Percentiles rank a stretch among this genome's conserved stretches.
Conservation (phyloP, 1,140 invertebrate species). For the Charaxes varanes region DNA sequence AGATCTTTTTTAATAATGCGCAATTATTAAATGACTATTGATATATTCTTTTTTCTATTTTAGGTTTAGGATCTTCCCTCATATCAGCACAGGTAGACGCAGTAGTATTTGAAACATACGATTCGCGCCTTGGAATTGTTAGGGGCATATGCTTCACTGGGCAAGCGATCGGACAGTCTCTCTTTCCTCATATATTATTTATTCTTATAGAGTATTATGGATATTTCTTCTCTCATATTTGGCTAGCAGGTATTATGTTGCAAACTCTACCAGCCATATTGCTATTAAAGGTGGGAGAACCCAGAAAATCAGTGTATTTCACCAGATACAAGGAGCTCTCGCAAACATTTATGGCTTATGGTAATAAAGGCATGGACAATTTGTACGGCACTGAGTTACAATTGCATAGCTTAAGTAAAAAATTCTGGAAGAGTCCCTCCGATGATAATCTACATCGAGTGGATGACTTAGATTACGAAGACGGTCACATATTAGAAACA, state of each 20-base stretch:
- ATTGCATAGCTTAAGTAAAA: conserved; percentile 56
- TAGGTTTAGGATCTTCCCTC: conserved; percentile 64
- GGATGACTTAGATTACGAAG: conserved; percentile 32
- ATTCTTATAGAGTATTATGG: conserved; percentile 55
- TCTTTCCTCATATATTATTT: conserved; percentile 63
- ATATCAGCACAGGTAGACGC: conserved; percentile 65
- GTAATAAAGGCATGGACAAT: conserved; percentile 43
- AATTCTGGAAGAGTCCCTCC: conserved; percentile 69
- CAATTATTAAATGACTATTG: too few relatives aligned
- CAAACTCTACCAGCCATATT: conserved; percentile 59
- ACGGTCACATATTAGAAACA: conserved; percentile 33
- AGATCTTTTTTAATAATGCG: too few relatives aligned
- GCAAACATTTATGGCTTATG: conserved; percentile 53
- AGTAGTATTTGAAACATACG: conserved; percentile 62
- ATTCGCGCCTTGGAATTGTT: conserved; percentile 45
- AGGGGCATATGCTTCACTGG: conserved; percentile 49
- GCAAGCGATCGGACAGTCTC: conserved; percentile 56
- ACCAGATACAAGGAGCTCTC: conserved; percentile 55
- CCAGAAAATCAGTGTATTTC: conserved; percentile 36
- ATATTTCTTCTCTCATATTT: conserved; percentile 46
- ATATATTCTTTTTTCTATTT: too few relatives aligned
- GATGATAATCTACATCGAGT: conserved; percentile 53
- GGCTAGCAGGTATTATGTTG: conserved; percentile 52
- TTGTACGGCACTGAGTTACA: conserved; percentile 52
- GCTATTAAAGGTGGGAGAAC: conserved; percentile 48